phyloP scores from a whole-genome alignment of 2,113 vertebrate species.

The Chrysemys picta region DNA sequence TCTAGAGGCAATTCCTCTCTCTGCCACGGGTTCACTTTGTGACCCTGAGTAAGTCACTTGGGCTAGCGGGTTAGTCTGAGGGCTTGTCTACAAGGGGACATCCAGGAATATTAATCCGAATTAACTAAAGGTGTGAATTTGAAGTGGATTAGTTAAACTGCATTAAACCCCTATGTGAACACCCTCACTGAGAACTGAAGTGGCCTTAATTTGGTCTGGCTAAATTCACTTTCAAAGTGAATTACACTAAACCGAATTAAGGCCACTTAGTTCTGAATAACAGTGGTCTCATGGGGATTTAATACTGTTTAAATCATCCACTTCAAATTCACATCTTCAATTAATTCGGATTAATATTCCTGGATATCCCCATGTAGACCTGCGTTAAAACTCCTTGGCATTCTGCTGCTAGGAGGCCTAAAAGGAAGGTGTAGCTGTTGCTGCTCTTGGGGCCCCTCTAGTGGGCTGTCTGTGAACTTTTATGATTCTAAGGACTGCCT shows the following conservation, averaged over 20 bases:
- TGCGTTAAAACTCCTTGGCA: not conserved
- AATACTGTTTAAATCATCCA: not conserved
- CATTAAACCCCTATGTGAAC: not conserved
- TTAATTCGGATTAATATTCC: not conserved
- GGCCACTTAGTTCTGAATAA: not conserved
- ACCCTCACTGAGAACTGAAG: not conserved
- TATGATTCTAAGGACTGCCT: not conserved
- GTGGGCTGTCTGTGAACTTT: not conserved
- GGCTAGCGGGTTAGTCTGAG: too few relatives aligned
- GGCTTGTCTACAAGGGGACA: too few relatives aligned
- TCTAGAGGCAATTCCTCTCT: too few relatives aligned
- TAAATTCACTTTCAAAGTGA: not conserved
- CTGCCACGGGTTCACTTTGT: too few relatives aligned
- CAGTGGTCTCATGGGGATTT: not conserved
- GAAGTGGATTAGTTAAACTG: too few relatives aligned
- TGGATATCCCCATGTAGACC: not conserved
- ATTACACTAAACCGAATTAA: not conserved
- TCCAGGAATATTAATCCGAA: too few relatives aligned
- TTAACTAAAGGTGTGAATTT: too few relatives aligned
- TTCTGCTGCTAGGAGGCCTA: not conserved
- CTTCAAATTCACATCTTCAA: not conserved
- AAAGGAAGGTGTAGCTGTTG: too few relatives aligned
- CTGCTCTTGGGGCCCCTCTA: not conserved
- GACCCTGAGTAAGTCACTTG: too few relatives aligned
- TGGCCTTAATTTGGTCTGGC: not conserved